Base-by-base conservation (phyloP, 2,888 invertebrate species). In the Lasius platythorax region DNA sequence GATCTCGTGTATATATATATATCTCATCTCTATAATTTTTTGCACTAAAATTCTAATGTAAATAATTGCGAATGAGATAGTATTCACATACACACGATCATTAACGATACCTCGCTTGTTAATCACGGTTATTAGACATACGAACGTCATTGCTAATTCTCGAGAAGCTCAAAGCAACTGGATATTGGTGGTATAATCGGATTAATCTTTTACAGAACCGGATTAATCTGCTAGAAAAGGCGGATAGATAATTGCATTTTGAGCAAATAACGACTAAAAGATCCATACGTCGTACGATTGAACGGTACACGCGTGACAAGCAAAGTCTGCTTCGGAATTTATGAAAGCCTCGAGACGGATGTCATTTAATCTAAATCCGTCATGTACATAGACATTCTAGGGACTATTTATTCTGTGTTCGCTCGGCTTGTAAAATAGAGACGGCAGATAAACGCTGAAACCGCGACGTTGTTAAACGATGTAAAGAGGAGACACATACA, bases 381-480 rank as follows among this genome's bases (percentile, higher is more conserved):
- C 79, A 28, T 86, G 82, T 82, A 86, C 37, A 86, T 85, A 85
- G 66, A 82, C 68, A 73, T 82, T 67, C 85, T 85, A 84, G 79
- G 82, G 81, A 78, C 56, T 86, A 85, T 86, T 83, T 86, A 86
- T 85, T 83, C 85, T 83, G 82, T 85, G 82, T 82, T 73, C 70
- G 83, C 76, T 76, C 82, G 81, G 85, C 85, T 86, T 86, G 86
- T 86, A 85, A 85, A 46, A 86, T 85, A 86, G 67, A 85, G 50
- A 82, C 43, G 33, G 46, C 43, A 61, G 72, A 61, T 46, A 61
- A 37, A 72, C 46, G 72, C 79, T 61, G 79, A 18, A 64, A 72
- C 56, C 63, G 64, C 40, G 73, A 82, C 43, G 56, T 66, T 74
- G 58, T 83, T 67, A 46, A 64, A 82, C 33, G 43, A 61, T 58